Conservation (phyloP, 2,113 vertebrate species). For the Phodopus roborovskii region DNA sequence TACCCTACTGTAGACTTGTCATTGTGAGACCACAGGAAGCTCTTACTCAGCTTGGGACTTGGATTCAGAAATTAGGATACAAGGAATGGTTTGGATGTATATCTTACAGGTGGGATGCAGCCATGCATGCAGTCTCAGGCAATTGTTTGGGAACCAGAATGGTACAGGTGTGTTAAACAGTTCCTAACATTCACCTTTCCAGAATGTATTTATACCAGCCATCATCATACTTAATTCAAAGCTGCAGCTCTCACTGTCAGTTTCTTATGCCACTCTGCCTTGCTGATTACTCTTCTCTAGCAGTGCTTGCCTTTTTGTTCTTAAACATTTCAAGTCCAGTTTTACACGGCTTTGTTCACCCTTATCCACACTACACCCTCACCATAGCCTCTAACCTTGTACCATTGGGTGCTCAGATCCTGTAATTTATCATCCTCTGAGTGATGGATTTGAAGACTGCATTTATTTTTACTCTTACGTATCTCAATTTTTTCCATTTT, state of each 20-base stretch:
- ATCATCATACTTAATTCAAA: not conserved
- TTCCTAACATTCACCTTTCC: not conserved
- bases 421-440: not conserved
- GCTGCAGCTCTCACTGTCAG: not conserved
- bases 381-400: not conserved
- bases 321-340: not conserved
- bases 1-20: conserved; percentile 27
- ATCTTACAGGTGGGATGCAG: conserved; percentile 13
- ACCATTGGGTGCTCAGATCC: not conserved
- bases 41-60: conserved; percentile 57
- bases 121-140: conserved; percentile 2
- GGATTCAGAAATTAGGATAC: conserved; percentile 20
- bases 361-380: not conserved
- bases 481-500: not conserved
- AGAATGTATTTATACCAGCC: not conserved
- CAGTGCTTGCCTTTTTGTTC: not conserved
- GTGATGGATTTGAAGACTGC: not conserved
- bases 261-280: not conserved
- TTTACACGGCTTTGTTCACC: not conserved
- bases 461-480: not conserved
- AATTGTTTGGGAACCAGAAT: conserved; percentile 27
- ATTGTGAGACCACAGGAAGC: conserved; percentile 21
- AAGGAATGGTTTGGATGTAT: not conserved
- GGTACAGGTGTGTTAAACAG: not conserved
- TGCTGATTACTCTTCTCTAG: not conserved